phyloP scores from a whole-genome alignment of 2,797 vertebrate species.

The Astyanax mexicanus region DNA sequence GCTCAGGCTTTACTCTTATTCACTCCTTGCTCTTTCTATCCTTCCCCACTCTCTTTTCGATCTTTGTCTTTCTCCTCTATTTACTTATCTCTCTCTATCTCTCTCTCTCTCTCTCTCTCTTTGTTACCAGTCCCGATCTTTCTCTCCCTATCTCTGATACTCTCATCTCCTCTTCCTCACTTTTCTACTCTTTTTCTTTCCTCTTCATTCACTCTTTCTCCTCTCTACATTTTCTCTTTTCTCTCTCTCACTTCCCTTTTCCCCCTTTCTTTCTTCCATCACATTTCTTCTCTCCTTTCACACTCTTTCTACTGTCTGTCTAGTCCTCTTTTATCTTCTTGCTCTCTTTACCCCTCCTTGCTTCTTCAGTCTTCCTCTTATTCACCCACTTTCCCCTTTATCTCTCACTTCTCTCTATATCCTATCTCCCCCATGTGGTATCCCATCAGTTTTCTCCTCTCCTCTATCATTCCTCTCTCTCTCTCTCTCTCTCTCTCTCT shows the following conservation, averaged over 20 bases:
- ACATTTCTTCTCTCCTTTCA: not conserved
- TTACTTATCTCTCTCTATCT: too few species aligned
- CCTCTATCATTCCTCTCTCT: not conserved
- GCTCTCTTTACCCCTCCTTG: too few species aligned
- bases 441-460: not conserved
- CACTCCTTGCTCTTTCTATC: too few species aligned
- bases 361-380: too few species aligned
- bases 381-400: not conserved
- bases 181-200: not conserved
- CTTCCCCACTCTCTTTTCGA: too few species aligned
- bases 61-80: not conserved
- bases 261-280: not conserved
- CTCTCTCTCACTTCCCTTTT: not conserved
- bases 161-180: not conserved
- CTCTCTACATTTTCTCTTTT: not conserved
- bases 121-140: too few species aligned
- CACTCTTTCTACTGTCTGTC: not conserved
- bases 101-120: too few species aligned
- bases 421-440: not conserved
- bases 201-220: not conserved
- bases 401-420: not conserved
- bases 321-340: too few species aligned
- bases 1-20: not conserved
- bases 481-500: not conserved
- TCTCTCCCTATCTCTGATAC: not conserved